A percentile compares a stretch with the other conserved stretches of the same genome.
Conservation (phyloP, 2,113 vertebrate genomes). For the Sceloporus tristichus region DNA sequence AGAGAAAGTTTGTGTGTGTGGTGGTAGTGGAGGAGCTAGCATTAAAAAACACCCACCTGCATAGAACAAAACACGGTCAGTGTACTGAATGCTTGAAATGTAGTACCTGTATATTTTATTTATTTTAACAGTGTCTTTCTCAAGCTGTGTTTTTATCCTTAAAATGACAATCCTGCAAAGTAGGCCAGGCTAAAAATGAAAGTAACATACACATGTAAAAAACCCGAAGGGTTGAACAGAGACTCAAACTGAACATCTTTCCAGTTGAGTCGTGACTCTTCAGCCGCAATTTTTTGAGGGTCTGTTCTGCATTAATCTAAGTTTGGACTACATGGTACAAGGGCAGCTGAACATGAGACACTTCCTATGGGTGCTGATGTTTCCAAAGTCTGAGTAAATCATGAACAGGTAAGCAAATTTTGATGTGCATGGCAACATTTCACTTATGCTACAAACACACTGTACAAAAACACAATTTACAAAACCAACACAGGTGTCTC, state of each 20-base stretch:
- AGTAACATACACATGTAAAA: too few relatives aligned
- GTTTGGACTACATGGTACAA: background rate
- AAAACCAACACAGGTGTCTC: too few relatives aligned
- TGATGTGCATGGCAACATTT: too few relatives aligned
- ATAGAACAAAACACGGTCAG: conserved; percentile 28
- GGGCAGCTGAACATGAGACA: too few relatives aligned
- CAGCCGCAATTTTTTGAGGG: background rate
- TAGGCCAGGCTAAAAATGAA: background rate
- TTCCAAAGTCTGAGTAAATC: too few relatives aligned
- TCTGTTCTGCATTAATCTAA: background rate
- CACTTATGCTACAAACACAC: too few relatives aligned
- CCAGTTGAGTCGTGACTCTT: background rate
- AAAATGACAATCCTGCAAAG: background rate
- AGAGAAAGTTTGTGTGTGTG: background rate
- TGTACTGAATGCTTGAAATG: conserved; percentile 53
- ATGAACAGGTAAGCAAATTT: too few relatives aligned
- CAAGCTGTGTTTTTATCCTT: background rate
- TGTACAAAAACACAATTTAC: too few relatives aligned
- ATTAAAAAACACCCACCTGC: accelerated
- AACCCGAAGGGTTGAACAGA: background rate
- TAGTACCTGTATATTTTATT: background rate
- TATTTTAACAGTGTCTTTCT: background rate
- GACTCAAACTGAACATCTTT: background rate
- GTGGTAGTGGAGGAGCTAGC: background rate
- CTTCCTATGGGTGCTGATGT: too few relatives aligned